phyloP scores from a whole-genome alignment of 2,888 invertebrate genomes.

The Rotaria sp. region DNA sequence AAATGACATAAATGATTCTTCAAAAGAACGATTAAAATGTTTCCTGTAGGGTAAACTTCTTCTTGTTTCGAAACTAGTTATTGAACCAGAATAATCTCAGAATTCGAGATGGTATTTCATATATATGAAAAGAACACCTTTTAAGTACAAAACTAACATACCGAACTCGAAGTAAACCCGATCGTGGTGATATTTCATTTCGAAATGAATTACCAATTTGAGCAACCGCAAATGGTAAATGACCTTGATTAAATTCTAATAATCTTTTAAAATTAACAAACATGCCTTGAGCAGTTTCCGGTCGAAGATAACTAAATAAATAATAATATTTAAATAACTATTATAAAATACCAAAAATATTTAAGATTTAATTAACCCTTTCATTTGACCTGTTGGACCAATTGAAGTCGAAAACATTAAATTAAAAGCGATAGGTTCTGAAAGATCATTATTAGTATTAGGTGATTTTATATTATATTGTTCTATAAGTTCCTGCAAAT shows the following conservation, averaged over 20 bases:
- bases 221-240: constrained; percentile 40
- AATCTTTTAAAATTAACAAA: constrained; percentile 40
- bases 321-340: not conserved
- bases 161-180: constrained; percentile 37
- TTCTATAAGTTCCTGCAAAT: constrained; percentile 74
- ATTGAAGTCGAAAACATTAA: constrained; percentile 97
- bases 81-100: too few relatives aligned
- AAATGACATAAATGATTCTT: too few relatives aligned
- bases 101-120: too few relatives aligned
- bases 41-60: too few relatives aligned
- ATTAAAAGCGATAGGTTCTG: constrained; percentile 94
- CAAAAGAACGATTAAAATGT: too few relatives aligned
- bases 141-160: not conserved
- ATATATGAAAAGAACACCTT: too few relatives aligned
- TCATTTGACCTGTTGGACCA: constrained; percentile 85
- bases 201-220: constrained; percentile 41
- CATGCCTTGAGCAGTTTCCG: constrained; percentile 42
- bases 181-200: constrained; percentile 41
- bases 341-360: not conserved
- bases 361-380: constrained; percentile 62
- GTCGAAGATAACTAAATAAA: constrained; percentile 34
- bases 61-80: too few relatives aligned
- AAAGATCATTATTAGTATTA: constrained; percentile 80
- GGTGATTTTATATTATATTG: constrained; percentile 90
- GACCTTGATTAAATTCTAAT: constrained; percentile 39